Evolutionary conservation across 2,888 invertebrate species (phyloP), one percentile per base, ranked within the genome.

Genomic region (Cistogaster globosa): DNA sequence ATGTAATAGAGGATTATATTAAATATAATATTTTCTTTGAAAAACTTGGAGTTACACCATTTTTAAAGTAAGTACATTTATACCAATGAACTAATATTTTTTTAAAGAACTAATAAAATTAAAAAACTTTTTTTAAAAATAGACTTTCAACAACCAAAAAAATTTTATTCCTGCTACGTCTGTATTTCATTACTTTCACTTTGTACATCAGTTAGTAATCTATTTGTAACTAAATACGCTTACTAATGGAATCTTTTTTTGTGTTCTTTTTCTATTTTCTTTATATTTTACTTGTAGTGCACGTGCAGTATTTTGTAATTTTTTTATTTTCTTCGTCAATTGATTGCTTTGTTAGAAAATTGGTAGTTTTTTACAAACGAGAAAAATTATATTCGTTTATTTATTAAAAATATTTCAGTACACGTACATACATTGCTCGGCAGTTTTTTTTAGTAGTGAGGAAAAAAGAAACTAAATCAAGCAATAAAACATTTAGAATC

Each of bases 241-340:
- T 76, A 62, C 81, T 77, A 84, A 77, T 74, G 77, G 20, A 42
- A 74, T 74, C 77, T 63, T 69, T 72, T 81, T 81, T 81, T 69
- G 55, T 77, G 72, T 81, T 57, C 72, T 57, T 42, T 68, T 81
- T 72, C 14, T 48, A 67, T 80, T 48, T 42, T 42, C 9, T 12
- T 42, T 42, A 1, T 42, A 60, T 53, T 51, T n/a, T n/a, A 0
- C 51, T 38, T 51, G n/a, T 7, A 53, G 12, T 45, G 12, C n/a
- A 22, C 65, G 65, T 20, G 65, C 18, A 72, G 48, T 36, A 63
- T 69, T 78, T 75, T 85, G 51, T 78, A 57, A 69, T 77, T 58
- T 68, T 32, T 32, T 8, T 32, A 2, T 5, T 82, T 65, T 67
- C 20, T 58, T 62, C 55, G 9, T 18, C 48, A 65, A 65, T 48